A percentile compares a stretch with the other conserved stretches of the same genome.
These are phyloP conservation scores for Nemoura dubitans DNA, from an alignment of 2,888 invertebrate genomes.

Conservation along the genomic window DNA sequence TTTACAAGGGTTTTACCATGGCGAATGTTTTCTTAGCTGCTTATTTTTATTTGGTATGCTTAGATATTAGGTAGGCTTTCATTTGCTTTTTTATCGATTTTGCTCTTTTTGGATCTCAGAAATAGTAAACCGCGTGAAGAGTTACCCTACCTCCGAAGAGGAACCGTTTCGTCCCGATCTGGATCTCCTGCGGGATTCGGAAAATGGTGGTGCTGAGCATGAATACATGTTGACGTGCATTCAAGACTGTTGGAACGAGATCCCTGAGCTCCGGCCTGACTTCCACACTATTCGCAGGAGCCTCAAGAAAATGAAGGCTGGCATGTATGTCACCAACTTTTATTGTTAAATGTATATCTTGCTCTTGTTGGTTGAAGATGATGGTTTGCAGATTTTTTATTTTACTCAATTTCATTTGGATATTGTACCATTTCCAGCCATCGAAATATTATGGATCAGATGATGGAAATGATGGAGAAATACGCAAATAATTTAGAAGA, in stretches of 20 bases:
- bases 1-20: too few relatives aligned
- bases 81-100: too few relatives aligned
- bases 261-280: conserved; percentile 84
- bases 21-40: too few relatives aligned
- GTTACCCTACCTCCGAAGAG: conserved; percentile 72
- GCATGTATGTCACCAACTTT: conserved; percentile 72
- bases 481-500: conserved; percentile 95
- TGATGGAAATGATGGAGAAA: conserved; percentile 98
- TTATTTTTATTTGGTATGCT: too few relatives aligned
- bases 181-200: conserved; percentile 74
- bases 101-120: conserved; percentile 63
- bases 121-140: conserved; percentile 85
- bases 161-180: conserved; percentile 83
- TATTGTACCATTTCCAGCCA: conserved; percentile 66
- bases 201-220: conserved; percentile 71
- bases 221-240: conserved; percentile 85
- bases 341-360: too few relatives aligned
- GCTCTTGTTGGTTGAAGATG: too few relatives aligned
- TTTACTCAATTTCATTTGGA: not conserved
- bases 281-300: conserved; percentile 80
- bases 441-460: conserved; percentile 94
- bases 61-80: too few relatives aligned
- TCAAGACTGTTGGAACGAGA: conserved; percentile 90
- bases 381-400: not conserved
- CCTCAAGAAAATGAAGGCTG: conserved; percentile 89